These are phyloP conservation scores for Polymixis flavicincta DNA, from an alignment of 2,888 invertebrate species.

Conservation along the genomic window DNA sequence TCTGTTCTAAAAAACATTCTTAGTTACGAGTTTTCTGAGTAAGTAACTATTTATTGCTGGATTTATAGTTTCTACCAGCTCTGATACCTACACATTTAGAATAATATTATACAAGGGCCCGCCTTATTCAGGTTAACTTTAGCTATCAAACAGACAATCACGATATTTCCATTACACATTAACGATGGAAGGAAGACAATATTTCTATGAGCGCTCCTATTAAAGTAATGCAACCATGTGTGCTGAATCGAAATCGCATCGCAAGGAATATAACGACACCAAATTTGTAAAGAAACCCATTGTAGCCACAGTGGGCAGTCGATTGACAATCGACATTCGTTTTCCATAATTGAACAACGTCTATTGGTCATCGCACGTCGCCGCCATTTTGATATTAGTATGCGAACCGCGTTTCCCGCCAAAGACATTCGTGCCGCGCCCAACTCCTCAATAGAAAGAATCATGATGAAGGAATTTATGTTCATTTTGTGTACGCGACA, in stretches of 20 bases:
- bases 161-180: slow-evolving; percentile 64
- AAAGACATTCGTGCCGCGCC: slow-evolving; percentile 87
- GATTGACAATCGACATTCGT: slow-evolving; percentile 79
- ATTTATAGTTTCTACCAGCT: slow-evolving; percentile 42
- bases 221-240: slow-evolving; percentile 66
- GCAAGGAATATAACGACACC: slow-evolving; percentile 70
- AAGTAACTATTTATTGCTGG: slow-evolving; percentile 40
- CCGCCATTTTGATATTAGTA: slow-evolving; percentile 81
- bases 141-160: slow-evolving; percentile 66
- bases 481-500: slow-evolving; percentile 74
- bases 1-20: too few species aligned
- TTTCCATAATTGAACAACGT: slow-evolving; percentile 77
- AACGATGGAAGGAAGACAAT: slow-evolving; percentile 65
- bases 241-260: slow-evolving; percentile 71
- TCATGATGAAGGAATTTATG: slow-evolving; percentile 88
- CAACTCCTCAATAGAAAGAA: slow-evolving; percentile 87
- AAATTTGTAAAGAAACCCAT: slow-evolving; percentile 83
- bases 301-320: slow-evolving; percentile 75
- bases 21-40: too few species aligned
- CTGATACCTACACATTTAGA: slow-evolving; percentile 40
- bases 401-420: slow-evolving; percentile 83
- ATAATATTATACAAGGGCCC: slow-evolving; percentile 42
- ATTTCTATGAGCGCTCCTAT: slow-evolving; percentile 65
- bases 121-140: slow-evolving; percentile 51
- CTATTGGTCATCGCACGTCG: slow-evolving; percentile 76